A percentile compares a stretch with the other conserved stretches of the same genome.
Evolutionary conservation across 2,797 vertebrate species (phyloP).

Genomic region (Bradypus variegatus): DNA sequence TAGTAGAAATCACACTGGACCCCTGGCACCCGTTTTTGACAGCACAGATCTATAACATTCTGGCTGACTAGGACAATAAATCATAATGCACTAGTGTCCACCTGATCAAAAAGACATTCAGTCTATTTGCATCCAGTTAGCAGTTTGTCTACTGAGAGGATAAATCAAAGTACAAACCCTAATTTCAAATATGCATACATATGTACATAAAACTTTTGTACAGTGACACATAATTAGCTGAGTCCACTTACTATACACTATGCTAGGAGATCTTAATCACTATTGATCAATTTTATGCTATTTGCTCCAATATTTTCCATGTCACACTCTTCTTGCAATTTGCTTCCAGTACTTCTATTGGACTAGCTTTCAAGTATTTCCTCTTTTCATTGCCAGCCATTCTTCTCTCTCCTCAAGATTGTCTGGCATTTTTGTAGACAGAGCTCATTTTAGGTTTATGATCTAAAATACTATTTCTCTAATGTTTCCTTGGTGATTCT

Average conservation of each 20-base stretch:
- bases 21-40: too few species aligned
- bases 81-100: not conserved
- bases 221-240: not conserved
- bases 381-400: not conserved
- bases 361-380: not conserved
- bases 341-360: not conserved
- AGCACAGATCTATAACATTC: not conserved
- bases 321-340: not conserved
- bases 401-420: not conserved
- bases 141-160: not conserved
- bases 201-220: not conserved
- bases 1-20: too few species aligned
- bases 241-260: not conserved
- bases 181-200: not conserved
- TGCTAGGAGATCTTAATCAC: not conserved
- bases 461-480: not conserved
- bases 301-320: not conserved
- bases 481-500: not conserved
- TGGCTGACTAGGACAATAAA: not conserved
- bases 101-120: not conserved
- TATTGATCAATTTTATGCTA: not conserved
- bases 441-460: not conserved
- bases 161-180: not conserved
- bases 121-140: not conserved
- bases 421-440: not conserved